These are phyloP conservation scores for Spodoptera littoralis DNA, from an alignment of 2,888 invertebrate genomes.

Conservation along the genomic window DNA sequence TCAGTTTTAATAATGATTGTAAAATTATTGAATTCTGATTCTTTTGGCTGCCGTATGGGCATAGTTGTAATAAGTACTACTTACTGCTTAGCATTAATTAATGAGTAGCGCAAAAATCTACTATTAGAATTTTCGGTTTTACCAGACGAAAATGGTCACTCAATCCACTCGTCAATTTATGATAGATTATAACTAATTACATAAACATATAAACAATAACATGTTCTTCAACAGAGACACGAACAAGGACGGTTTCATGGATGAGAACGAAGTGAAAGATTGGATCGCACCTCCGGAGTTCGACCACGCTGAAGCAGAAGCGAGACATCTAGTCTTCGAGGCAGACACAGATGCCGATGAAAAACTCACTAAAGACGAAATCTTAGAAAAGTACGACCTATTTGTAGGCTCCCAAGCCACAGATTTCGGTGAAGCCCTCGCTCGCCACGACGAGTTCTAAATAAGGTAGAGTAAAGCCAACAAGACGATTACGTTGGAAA, in stretches of 20 bases:
- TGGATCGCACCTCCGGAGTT: constrained; percentile 99
- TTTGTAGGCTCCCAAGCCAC: constrained; percentile 99
- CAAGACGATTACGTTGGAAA: too few species aligned
- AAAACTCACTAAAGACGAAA: constrained; percentile 95
- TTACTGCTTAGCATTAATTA: too few species aligned
- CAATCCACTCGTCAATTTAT: too few species aligned
- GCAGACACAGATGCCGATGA: constrained; percentile 97
- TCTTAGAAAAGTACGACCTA: constrained; percentile 97
- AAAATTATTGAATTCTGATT: too few species aligned
- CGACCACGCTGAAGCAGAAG: constrained; percentile 99
- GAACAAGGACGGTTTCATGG: constrained; percentile 97
- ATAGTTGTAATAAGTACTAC: too few species aligned
- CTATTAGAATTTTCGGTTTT: too few species aligned
- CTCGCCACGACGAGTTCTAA: constrained; percentile 98
- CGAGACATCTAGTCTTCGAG: constrained; percentile 97
- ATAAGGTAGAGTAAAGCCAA: neutral
- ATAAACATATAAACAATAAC: neutral
- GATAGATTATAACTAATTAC: too few species aligned
- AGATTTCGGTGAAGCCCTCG: constrained; percentile 98
- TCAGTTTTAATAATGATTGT: too few species aligned
- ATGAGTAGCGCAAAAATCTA: too few species aligned
- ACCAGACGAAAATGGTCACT: too few species aligned
- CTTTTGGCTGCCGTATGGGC: too few species aligned
- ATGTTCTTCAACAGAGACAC: constrained; percentile 89
- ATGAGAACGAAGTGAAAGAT: constrained; percentile 95